These are phyloP conservation scores for Habroteleia sp. DNA, from an alignment of 2,888 invertebrate species.

Conservation along the genomic window DNA sequence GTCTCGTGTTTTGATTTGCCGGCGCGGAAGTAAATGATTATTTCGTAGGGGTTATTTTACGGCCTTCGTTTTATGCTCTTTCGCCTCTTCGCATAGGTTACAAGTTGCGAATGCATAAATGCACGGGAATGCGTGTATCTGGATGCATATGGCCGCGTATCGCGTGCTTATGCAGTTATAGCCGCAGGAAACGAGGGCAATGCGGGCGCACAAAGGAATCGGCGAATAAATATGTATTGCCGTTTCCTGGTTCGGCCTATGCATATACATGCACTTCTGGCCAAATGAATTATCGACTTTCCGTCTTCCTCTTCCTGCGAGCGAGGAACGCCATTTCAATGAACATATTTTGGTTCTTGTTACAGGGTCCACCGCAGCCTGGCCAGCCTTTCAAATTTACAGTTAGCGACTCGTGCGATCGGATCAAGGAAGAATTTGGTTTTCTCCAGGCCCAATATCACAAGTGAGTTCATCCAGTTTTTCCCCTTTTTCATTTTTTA, in stretches of 20 bases:
- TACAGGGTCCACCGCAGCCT: constrained; percentile 92
- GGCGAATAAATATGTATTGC: constrained; percentile 64
- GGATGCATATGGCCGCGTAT: constrained; percentile 23
- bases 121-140: constrained; percentile 2
- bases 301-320: constrained; percentile 44
- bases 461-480: constrained; percentile 87
- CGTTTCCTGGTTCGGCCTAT: constrained; percentile 59
- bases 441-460: constrained; percentile 97
- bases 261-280: constrained; percentile 60
- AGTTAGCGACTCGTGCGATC: constrained; percentile 94
- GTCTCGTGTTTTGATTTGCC: constrained; percentile 36
- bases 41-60: constrained; percentile 33
- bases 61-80: constrained; percentile 26
- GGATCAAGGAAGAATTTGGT: constrained; percentile 97
- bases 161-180: constrained; percentile 53
- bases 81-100: constrained; percentile 35
- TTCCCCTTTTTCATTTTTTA: background rate
- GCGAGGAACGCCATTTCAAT: constrained; percentile 34
- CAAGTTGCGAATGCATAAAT: constrained; percentile 9
- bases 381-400: constrained; percentile 97
- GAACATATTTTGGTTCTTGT: constrained; percentile 57
- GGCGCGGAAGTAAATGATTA: constrained; percentile 37
- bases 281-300: constrained; percentile 43
- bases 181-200: constrained; percentile 57
- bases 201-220: constrained; percentile 60